A percentile compares a stretch with the other conserved stretches of the same genome.
Conservation (phyloP, 64 coral and sea anemone genomes). For the Stylophora pistillata region DNA sequence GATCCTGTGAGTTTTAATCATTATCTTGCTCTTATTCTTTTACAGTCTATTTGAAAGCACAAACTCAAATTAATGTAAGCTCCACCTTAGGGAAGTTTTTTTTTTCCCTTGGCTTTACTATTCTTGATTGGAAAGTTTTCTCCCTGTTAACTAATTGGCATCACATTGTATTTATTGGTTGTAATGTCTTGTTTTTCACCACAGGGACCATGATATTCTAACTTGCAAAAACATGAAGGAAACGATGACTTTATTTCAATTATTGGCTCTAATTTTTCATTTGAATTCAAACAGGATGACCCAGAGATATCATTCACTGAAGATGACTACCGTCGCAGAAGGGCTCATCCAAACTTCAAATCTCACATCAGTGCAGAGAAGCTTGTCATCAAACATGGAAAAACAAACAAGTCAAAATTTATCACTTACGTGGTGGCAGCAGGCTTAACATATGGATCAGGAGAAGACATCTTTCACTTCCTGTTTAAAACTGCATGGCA, state of each 20-base stretch:
- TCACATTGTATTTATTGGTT: too few relatives aligned
- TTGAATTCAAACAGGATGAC: slow-evolving; percentile 68
- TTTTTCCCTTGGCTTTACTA: too few relatives aligned
- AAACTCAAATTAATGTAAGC: background rate
- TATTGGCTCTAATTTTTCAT: background rate
- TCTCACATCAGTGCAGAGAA: slow-evolving; percentile 98
- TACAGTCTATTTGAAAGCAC: background rate
- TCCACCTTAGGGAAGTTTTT: too few relatives aligned
- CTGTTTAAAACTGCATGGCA: slow-evolving; percentile 99
- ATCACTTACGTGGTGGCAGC: slow-evolving; percentile 93
- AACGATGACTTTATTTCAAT: too few relatives aligned
- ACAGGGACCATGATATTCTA: too few relatives aligned
- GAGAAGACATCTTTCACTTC: slow-evolving; percentile 97
- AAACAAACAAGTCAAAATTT: slow-evolving; percentile 96
- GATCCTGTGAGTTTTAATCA: slow-evolving; percentile 80
- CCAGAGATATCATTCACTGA: slow-evolving; percentile 99
- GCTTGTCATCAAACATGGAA: slow-evolving; percentile 95
- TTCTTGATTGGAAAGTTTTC: too few relatives aligned
- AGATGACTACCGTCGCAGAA: slow-evolving; percentile 92
- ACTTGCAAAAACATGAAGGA: too few relatives aligned
- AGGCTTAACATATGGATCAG: slow-evolving; percentile 89
- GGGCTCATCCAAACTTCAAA: slow-evolving; percentile 97
- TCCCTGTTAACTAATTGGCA: too few relatives aligned
- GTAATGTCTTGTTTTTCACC: too few relatives aligned
- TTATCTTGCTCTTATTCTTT: background rate